A percentile compares a stretch with the other conserved stretches of the same genome.
These are phyloP conservation scores for Eurosta solidaginis DNA, from an alignment of 1,140 invertebrate species.

Conservation along the genomic window DNA sequence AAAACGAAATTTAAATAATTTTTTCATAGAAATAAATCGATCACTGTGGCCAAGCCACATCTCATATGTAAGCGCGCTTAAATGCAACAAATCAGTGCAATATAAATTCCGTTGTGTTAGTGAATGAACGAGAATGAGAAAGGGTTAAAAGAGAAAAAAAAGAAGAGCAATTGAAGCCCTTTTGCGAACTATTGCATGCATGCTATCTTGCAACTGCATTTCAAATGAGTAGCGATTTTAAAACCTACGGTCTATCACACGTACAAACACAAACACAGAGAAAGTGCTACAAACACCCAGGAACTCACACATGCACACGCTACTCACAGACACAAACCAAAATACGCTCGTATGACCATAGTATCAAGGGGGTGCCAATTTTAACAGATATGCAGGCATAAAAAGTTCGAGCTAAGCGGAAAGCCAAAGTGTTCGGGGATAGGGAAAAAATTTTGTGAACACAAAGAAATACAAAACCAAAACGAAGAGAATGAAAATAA, in stretches of 20 bases:
- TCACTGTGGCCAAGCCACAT: too few relatives aligned
- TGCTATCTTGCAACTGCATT: background rate
- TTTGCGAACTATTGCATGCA: background rate
- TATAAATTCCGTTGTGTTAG: too few relatives aligned
- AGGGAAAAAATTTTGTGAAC: background rate
- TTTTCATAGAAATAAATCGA: too few relatives aligned
- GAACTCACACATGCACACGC: too few relatives aligned
- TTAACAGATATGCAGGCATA: background rate
- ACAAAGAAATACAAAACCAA: background rate
- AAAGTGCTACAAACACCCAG: background rate
- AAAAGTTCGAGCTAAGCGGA: background rate
- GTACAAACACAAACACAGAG: background rate
- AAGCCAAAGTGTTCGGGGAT: background rate
- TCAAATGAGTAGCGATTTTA: constrained; percentile 2
- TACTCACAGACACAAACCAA: too few relatives aligned
- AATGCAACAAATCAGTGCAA: too few relatives aligned
- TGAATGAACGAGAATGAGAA: too few relatives aligned
- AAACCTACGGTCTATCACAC: background rate
- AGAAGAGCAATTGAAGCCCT: background rate
- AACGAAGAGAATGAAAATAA: background rate
- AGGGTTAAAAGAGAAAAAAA: too few relatives aligned
- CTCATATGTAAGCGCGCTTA: too few relatives aligned
- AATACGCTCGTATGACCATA: too few relatives aligned
- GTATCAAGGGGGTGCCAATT: background rate
- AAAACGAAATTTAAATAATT: too few relatives aligned